Base-by-base conservation (phyloP, 2,888 invertebrate genomes). In the Dolomedes plantarius region DNA sequence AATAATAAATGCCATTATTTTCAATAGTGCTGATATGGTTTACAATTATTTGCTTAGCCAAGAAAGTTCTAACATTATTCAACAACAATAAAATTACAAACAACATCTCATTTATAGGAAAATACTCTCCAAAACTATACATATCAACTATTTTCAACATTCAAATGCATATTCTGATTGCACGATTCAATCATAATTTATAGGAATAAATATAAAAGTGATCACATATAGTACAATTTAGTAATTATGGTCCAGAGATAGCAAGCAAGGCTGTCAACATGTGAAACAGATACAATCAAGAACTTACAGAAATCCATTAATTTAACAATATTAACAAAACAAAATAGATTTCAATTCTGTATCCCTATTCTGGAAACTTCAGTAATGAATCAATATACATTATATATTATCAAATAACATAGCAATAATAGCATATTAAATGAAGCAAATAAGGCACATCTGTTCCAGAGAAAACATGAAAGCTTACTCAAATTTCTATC, bases 121-220 rank as follows among this genome's bases (percentile, higher is more conserved):
- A 72, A 80, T 80, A 80, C 50, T 64, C 65, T 80, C 32, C 65
- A 80, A 64, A 80, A 80, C 73, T 65, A 68, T 50, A 73, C 80
- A 68, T 74, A 67, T 74, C 68, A 80, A 36, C 23, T 29, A 56
- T 71, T 41, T 71, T 79, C 29, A 74, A 74, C 67, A 68, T 36
- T 56, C 67, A 74, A 50, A 67, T 74, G 27, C 79, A 79, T 72
- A 36, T 29, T 74, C 46, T 80, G 74, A 80, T 67, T 74, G 56
- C 74, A 74, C 68, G 62, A 29, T 32, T 39, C 46, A 46, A 46
- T 9, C n/a, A 11, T 46, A 16, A 16, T 16, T 16, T 46, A 36
- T 36, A 7, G 46, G n/a, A 16, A 46, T 16, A 46, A 16, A 46
- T 46, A 16, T 16, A 46, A 16, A 46, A 16, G 6, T 36, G n/a